Evolutionary conservation across 2,113 vertebrate species (phyloP).

Genomic region (Cygnus buccinator): DNA sequence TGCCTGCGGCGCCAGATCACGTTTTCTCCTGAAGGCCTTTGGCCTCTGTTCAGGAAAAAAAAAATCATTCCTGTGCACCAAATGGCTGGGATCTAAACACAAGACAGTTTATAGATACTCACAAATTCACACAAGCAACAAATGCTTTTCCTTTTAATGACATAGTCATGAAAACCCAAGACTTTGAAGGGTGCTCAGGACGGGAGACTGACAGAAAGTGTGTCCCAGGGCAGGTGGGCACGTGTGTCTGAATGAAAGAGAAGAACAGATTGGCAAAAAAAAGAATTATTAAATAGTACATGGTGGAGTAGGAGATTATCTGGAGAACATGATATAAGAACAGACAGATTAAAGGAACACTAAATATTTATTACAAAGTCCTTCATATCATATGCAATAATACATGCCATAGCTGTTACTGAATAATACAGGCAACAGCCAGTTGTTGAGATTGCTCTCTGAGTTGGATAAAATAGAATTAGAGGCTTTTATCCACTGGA

Average conservation of each 20-base stretch:
- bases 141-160: not conserved
- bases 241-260: not conserved
- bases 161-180: not conserved
- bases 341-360: conserved; percentile 59
- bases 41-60: not conserved
- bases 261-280: conserved; percentile 12
- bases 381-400: not conserved
- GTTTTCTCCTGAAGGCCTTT: not conserved
- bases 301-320: conserved; percentile 51
- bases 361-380: conserved; percentile 51
- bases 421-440: conserved; percentile 58
- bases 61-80: not conserved
- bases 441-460: conserved; percentile 49
- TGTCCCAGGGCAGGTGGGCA: not conserved
- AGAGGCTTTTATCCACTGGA: conserved; percentile 47
- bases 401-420: conserved; percentile 21
- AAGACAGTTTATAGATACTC: not conserved
- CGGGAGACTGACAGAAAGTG: rapidly evolving
- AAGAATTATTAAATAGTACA: conserved; percentile 35
- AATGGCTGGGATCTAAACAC: not conserved
- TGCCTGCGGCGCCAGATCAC: not conserved
- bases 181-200: not conserved
- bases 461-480: conserved; percentile 72
- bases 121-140: not conserved
- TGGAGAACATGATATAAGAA: conserved; percentile 25